A percentile compares a stretch with the other conserved stretches of the same genome.
Conservation (phyloP, 2,888 invertebrate species). For the Copidosoma aretas region DNA sequence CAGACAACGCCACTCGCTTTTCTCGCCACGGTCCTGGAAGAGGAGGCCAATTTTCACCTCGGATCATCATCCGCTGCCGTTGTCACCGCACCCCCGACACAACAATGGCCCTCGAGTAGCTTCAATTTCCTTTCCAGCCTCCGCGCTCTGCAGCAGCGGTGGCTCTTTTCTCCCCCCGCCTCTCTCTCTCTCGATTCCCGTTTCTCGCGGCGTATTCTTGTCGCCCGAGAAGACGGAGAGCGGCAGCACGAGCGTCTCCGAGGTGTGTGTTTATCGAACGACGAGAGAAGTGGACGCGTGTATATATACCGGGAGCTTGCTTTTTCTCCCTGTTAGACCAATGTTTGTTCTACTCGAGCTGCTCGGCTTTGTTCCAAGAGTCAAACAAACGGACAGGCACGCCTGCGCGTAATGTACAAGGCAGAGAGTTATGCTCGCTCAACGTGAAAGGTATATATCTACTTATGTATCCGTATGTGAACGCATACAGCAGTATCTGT, state of each 20-base stretch:
- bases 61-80: too few relatives aligned
- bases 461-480: too few relatives aligned
- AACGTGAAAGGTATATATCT: neutral
- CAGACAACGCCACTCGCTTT: too few relatives aligned
- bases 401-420: too few relatives aligned
- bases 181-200: neutral
- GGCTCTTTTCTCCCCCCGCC: neutral
- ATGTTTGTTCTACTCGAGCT: neutral
- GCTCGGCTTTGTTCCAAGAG: neutral
- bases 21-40: neutral
- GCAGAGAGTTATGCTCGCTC: too few relatives aligned
- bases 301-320: neutral
- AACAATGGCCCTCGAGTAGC: slow-evolving; percentile 20
- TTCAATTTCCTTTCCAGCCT: slow-evolving; percentile 37
- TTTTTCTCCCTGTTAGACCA: neutral
- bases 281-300: neutral
- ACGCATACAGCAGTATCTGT: too few relatives aligned
- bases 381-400: neutral
- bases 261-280: too few relatives aligned
- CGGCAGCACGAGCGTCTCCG: neutral
- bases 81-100: too few relatives aligned
- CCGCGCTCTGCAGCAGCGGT: neutral
- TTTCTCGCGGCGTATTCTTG: neutral
- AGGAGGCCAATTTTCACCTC: neutral
- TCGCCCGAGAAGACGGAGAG: neutral